Evolutionary conservation across 2,888 invertebrate genomes (phyloP).

Genomic region (Electrophaes corylata): DNA sequence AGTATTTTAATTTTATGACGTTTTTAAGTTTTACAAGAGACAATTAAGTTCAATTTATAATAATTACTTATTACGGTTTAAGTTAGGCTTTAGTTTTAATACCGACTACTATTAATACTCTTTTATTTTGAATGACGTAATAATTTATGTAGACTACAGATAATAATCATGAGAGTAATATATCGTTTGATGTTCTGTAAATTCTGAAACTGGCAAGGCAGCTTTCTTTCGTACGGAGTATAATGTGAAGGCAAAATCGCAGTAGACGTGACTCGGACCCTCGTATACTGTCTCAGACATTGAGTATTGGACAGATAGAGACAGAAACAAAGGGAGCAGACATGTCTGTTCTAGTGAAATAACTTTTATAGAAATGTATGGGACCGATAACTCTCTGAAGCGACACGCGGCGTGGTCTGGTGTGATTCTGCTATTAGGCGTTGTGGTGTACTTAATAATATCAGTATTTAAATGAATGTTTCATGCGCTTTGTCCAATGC

Average conservation of each 20-base stretch:
- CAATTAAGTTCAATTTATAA: slow-evolving; percentile 28
- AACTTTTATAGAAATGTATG: too few relatives aligned
- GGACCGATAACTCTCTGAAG: too few relatives aligned
- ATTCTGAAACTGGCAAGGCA: slow-evolving; percentile 19
- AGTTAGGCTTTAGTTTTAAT: slow-evolving; percentile 33
- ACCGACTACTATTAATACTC: slow-evolving; percentile 15
- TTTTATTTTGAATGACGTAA: slow-evolving; percentile 15
- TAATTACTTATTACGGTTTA: slow-evolving; percentile 29
- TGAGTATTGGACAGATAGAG: too few relatives aligned
- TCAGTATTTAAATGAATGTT: slow-evolving; percentile 31
- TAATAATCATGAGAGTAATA: not conserved
- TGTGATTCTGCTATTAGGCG: too few relatives aligned
- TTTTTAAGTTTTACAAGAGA: slow-evolving; percentile 30
- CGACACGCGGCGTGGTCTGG: too few relatives aligned
- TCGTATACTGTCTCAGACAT: too few relatives aligned
- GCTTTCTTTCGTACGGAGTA: slow-evolving; percentile 19
- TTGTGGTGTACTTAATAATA: slow-evolving; percentile 32
- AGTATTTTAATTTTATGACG: slow-evolving; percentile 36
- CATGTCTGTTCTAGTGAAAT: too few relatives aligned
- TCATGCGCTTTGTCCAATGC: slow-evolving; percentile 3
- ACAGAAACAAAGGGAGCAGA: too few relatives aligned
- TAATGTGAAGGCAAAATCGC: too few relatives aligned
- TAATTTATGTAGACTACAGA: slow-evolving; percentile 7
- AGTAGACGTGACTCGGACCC: too few relatives aligned
- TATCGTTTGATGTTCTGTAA: slow-evolving; percentile 1